Conservation (phyloP, 2,797 vertebrate species). For the Halcyon badia region DNA sequence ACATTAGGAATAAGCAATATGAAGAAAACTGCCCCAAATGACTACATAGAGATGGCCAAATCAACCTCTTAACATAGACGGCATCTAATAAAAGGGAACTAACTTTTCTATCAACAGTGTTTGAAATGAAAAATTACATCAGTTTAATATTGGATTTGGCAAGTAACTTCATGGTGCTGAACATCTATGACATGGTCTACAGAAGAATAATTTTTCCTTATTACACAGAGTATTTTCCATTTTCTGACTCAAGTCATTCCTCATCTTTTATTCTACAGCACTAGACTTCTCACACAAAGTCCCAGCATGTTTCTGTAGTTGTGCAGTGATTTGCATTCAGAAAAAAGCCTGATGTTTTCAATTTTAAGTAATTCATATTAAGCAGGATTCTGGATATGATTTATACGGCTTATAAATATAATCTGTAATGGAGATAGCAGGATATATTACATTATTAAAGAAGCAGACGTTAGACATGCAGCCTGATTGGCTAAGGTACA, state of each 20-base stretch:
- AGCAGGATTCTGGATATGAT: not conserved
- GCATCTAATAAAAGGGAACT: not conserved
- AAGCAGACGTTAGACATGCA: not conserved
- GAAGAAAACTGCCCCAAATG: not conserved
- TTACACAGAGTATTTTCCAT: not conserved
- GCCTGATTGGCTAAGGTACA: not conserved
- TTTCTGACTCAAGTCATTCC: not conserved
- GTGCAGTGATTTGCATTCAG: not conserved
- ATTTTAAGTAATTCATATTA: not conserved
- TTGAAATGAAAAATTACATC: not conserved
- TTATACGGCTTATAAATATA: not conserved
- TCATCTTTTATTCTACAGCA: not conserved
- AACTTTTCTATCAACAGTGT: not conserved
- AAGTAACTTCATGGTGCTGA: not conserved
- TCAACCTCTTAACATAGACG: not conserved
- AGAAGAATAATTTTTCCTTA: not conserved
- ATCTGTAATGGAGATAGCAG: not conserved
- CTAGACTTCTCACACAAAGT: not conserved
- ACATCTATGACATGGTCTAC: not conserved
- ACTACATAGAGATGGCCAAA: not conserved
- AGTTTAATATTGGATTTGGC: not conserved
- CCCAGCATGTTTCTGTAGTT: not conserved
- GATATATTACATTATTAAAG: not conserved
- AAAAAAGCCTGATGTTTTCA: not conserved
- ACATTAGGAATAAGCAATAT: not conserved